Conservation (phyloP, 2,113 vertebrate genomes). For the Erythrocebus patas region DNA sequence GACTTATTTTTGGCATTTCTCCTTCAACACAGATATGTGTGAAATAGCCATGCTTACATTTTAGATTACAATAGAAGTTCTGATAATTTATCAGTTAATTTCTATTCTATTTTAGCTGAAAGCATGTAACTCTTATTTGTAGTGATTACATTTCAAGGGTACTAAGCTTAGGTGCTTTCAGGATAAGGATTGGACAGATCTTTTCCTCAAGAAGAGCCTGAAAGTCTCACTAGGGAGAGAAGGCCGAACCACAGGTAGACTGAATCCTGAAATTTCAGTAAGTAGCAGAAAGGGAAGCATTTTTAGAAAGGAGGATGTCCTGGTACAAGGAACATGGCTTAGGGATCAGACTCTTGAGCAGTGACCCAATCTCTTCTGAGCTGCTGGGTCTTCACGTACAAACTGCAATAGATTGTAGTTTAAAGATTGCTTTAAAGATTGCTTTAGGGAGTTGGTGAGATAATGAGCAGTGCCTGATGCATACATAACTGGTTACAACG, state of each 20-base stretch:
- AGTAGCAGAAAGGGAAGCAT: background rate
- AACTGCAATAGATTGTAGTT: accelerated
- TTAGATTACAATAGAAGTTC: background rate
- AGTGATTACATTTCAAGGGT: background rate
- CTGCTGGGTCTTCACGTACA: no score
- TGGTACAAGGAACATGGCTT: background rate
- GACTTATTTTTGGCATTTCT: background rate
- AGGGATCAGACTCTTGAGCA: background rate
- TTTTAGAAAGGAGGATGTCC: background rate
- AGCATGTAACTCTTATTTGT: background rate
- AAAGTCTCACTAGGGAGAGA: background rate
- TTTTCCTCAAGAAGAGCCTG: background rate
- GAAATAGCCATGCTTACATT: background rate
- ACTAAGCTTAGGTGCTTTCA: background rate
- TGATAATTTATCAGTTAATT: background rate
- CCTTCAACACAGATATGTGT: background rate
- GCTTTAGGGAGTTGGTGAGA: background rate
- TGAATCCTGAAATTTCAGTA: background rate
- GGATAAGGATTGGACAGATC: background rate
- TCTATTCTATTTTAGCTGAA: background rate
- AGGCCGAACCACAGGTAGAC: background rate
- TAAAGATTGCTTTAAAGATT: accelerated
- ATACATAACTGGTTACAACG: background rate
- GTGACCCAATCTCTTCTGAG: background rate
- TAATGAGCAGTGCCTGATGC: background rate